phyloP scores from a whole-genome alignment of 2,797 vertebrate species.

The Pyrocephalus nanus region DNA sequence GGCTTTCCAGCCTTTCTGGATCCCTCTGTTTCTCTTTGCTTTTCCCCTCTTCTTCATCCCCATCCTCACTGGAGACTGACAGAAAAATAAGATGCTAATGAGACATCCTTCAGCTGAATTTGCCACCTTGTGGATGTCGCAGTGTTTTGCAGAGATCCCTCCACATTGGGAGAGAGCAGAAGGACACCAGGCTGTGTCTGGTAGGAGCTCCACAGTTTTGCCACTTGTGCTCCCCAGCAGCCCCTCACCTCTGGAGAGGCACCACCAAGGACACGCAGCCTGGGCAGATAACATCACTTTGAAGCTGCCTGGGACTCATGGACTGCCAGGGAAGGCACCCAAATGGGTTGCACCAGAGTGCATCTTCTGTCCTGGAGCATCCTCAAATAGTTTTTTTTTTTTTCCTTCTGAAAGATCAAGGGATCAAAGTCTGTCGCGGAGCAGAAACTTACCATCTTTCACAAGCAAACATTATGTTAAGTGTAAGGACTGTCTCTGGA shows the following conservation, averaged over 20 bases:
- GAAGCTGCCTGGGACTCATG: neutral
- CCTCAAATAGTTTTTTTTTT: neutral
- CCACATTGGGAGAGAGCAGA: neutral
- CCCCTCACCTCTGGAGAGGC: neutral
- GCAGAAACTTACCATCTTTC: neutral
- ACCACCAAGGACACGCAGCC: neutral
- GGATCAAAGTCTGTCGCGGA: neutral
- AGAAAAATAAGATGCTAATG: neutral
- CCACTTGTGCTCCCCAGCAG: accelerated
- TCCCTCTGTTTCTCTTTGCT: neutral
- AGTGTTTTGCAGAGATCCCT: neutral
- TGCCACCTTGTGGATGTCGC: conserved; percentile 3
- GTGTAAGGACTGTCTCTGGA: neutral
- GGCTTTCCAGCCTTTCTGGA: neutral
- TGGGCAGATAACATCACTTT: neutral
- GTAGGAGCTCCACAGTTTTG: neutral
- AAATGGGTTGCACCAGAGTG: neutral
- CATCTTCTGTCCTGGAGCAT: neutral
- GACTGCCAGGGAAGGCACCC: neutral
- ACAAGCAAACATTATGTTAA: neutral
- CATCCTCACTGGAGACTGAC: neutral
- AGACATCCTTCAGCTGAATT: neutral
- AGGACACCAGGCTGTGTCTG: neutral
- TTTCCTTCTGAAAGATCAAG: neutral
- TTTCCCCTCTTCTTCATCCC: neutral